These are phyloP conservation scores for Avahi laniger DNA, from an alignment of 2,797 vertebrate species.

Conservation along the genomic window DNA sequence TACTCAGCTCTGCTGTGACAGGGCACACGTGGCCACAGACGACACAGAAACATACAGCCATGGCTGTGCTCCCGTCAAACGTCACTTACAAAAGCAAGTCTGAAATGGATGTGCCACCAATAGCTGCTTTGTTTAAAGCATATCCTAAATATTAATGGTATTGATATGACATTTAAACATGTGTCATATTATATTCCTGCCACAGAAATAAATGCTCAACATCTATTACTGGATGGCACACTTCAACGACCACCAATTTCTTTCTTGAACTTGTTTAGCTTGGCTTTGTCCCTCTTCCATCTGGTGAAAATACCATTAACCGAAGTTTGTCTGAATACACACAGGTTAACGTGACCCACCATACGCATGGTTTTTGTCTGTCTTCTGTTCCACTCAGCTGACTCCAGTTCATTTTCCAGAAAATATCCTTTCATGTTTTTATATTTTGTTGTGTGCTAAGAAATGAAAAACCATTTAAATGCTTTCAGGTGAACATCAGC, in stretches of 20 bases:
- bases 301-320: slow-evolving; percentile 18
- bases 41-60: background rate
- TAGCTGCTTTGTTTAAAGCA: slow-evolving; percentile 73
- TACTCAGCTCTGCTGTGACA: rapidly evolving
- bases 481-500: background rate
- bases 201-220: slow-evolving; percentile 75
- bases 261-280: slow-evolving; percentile 29
- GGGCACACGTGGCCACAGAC: background rate
- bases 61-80: background rate
- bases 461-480: slow-evolving; percentile 5
- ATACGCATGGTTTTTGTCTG: background rate
- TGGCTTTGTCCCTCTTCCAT: background rate
- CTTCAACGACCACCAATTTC: background rate
- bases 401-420: background rate
- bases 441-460: slow-evolving; percentile 33
- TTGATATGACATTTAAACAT: slow-evolving; percentile 75
- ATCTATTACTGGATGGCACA: slow-evolving; percentile 40
- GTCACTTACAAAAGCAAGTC: slow-evolving; percentile 58
- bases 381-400: background rate
- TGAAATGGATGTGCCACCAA: slow-evolving; percentile 77
- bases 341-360: rapidly evolving
- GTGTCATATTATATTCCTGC: slow-evolving; percentile 74
- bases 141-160: slow-evolving; percentile 81
- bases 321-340: slow-evolving; percentile 26
- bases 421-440: background rate